Evolutionary conservation across 2,113 vertebrate genomes (phyloP), one percentile per base, ranked within the genome.

Genomic region (Prochilodus magdalenae): DNA sequence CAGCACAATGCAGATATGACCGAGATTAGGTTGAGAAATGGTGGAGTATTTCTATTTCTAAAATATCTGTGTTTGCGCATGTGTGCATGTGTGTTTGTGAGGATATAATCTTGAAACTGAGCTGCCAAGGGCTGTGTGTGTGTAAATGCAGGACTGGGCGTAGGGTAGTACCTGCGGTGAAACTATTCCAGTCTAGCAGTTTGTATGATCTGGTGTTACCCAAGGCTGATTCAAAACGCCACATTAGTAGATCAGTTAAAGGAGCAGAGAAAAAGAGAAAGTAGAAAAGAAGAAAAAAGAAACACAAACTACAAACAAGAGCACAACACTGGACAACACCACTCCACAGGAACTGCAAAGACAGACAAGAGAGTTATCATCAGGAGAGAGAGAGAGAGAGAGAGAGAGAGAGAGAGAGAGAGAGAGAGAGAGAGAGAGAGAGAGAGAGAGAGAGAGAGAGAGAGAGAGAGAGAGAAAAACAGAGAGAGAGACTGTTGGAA

Each of bases 121-220:
- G 96, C 97, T 97, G 97, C 96, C 98, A 98, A 96, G 94, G 91
- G 95, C 96, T 96, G 91, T 95, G 95, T 95, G 94, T 94, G 94
- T 95, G 97, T 95, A 94, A 96, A 95, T 95, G 95, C 85, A 86
- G 96, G 93, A 95, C 93, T 80, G 78, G 91, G 94, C 90, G 93
- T 80, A 80, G 91, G 93, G 91, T 96, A 98, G 97, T 99, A 99
- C 98, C 98, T 99, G 98, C 96, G 94, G 96, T 96, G 97, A 97
- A 96, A 99, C 98, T 99, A 99, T 99, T 99, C 98, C 98, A 99
- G 98, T 99, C 98, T 98, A 99, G 98, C 95, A 99, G 98, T 99
- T 99, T 99, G 98, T 99, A 98, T 95, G 98, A 98, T 98, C 98
- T 98, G 90, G 97, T 97, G 97, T 98, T 99, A 98, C 98, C 97